These are phyloP conservation scores for Hedya salicella DNA, from an alignment of 2,888 invertebrate species.

Conservation along the genomic window DNA sequence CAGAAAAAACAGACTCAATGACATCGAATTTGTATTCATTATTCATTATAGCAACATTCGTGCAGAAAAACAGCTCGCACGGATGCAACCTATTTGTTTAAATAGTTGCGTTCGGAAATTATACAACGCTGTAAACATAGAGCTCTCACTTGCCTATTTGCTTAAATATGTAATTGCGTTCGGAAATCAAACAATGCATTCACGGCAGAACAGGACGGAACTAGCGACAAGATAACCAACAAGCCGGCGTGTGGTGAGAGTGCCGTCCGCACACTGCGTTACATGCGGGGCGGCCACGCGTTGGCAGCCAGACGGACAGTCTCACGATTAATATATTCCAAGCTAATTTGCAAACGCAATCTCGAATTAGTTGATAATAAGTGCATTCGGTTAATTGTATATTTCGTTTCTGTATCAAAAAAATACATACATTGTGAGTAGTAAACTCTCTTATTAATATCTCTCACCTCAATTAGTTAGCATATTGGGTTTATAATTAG, in stretches of 20 bases:
- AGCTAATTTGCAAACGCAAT: slow-evolving; percentile 20
- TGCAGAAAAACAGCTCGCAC: slow-evolving; percentile 28
- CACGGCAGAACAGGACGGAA: slow-evolving; percentile 22
- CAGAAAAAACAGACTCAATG: slow-evolving; percentile 19
- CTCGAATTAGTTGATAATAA: slow-evolving; percentile 13
- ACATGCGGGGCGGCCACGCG: slow-evolving; percentile 24
- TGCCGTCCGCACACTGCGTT: slow-evolving; percentile 35
- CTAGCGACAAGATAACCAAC: slow-evolving; percentile 37
- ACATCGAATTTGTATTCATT: slow-evolving; percentile 25
- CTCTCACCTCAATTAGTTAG: too few relatives aligned
- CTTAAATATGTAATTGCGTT: slow-evolving; percentile 36
- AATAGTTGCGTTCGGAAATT: slow-evolving; percentile 39
- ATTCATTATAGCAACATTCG: slow-evolving; percentile 23
- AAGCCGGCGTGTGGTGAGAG: slow-evolving; percentile 29
- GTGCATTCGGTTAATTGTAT: slow-evolving; percentile 4
- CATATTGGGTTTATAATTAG: background rate
- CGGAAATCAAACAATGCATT: slow-evolving; percentile 42
- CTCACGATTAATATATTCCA: slow-evolving; percentile 15
- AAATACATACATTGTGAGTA: background rate
- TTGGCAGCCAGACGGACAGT: slow-evolving; percentile 20
- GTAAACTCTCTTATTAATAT: too few relatives aligned
- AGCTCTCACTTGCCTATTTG: slow-evolving; percentile 35
- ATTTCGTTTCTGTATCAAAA: background rate
- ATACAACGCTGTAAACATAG: slow-evolving; percentile 25
- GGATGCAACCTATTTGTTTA: slow-evolving; percentile 21